Evolutionary conservation across 2,888 invertebrate species (phyloP).

Genomic region (Macaria notata): DNA sequence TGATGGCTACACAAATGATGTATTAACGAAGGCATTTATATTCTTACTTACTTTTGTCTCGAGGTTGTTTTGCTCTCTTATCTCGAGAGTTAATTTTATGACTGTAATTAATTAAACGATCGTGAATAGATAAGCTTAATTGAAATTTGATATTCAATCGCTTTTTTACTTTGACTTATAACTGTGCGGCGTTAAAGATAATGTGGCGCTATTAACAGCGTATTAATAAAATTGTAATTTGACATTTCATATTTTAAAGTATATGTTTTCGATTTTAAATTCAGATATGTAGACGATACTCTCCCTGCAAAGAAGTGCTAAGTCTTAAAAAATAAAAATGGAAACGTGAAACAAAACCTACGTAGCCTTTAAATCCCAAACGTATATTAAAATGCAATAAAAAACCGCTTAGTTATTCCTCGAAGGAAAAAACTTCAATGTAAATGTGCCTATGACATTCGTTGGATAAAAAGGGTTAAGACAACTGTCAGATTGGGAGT

Average conservation of each 20-base stretch:
- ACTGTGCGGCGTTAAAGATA: constrained; percentile 24
- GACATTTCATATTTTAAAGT: constrained; percentile 23
- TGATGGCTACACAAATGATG: constrained; percentile 77
- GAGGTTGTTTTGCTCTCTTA: constrained; percentile 46
- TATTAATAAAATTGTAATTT: constrained; percentile 26
- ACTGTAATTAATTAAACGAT: constrained; percentile 50
- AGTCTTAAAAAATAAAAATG: background rate
- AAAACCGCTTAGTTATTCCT: constrained; percentile 57
- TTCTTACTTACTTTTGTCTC: constrained; percentile 51
- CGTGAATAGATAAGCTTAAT: constrained; percentile 49
- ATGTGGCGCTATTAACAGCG: constrained; percentile 27
- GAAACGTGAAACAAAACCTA: constrained; percentile 6
- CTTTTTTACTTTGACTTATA: constrained; percentile 22
- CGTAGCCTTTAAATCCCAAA: constrained; percentile 26
- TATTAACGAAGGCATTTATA: constrained; percentile 71
- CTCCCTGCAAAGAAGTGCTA: too few relatives aligned
- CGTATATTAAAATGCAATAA: constrained; percentile 61
- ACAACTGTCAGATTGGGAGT: constrained; percentile 77
- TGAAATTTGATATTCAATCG: constrained; percentile 46
- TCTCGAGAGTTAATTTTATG: constrained; percentile 54
- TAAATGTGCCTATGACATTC: constrained; percentile 73
- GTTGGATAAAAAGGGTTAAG: constrained; percentile 82
- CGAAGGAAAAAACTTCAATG: constrained; percentile 55
- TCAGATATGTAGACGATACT: too few relatives aligned
- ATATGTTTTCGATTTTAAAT: background rate